Percentiles rank a stretch among this genome's conserved stretches.
Conservation (phyloP, 1,140 invertebrate species). For the Apis dorsata region DNA sequence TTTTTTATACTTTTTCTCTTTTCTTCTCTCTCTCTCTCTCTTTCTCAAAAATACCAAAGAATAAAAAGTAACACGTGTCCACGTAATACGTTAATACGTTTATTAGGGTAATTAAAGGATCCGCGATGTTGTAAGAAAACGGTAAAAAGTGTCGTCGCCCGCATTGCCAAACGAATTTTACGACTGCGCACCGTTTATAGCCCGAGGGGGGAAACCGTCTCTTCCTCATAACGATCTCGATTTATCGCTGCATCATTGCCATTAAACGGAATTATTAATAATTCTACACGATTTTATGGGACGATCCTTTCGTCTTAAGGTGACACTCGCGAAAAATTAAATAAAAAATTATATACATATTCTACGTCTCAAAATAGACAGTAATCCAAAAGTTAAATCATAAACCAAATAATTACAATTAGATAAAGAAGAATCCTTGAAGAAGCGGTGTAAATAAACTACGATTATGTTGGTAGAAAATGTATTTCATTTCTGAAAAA, state of each 20-base stretch:
- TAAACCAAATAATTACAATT: too few relatives aligned
- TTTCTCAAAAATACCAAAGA: background rate
- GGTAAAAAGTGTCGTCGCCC: conserved; percentile 20
- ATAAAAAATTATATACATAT: too few relatives aligned
- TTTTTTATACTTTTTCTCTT: background rate
- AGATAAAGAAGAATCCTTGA: too few relatives aligned
- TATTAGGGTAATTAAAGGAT: conserved; percentile 40
- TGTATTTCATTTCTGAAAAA: too few relatives aligned
- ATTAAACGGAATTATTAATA: background rate
- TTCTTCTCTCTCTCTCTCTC: background rate
- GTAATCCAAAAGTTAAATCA: too few relatives aligned
- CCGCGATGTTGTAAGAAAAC: conserved; percentile 33
- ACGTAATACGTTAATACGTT: conserved; percentile 44
- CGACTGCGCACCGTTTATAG: background rate
- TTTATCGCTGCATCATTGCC: background rate
- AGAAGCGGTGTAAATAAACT: too few relatives aligned
- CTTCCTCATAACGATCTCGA: background rate
- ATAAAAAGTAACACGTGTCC: conserved; percentile 9
- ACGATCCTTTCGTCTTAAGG: background rate
- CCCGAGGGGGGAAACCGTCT: background rate
- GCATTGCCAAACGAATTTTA: conserved; percentile 16
- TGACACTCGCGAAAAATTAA: too few relatives aligned
- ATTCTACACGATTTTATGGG: background rate
- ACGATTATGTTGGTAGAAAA: too few relatives aligned
- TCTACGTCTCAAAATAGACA: too few relatives aligned